Base-by-base conservation (phyloP, 2,113 vertebrate genomes). In the Camelus dromedarius region DNA sequence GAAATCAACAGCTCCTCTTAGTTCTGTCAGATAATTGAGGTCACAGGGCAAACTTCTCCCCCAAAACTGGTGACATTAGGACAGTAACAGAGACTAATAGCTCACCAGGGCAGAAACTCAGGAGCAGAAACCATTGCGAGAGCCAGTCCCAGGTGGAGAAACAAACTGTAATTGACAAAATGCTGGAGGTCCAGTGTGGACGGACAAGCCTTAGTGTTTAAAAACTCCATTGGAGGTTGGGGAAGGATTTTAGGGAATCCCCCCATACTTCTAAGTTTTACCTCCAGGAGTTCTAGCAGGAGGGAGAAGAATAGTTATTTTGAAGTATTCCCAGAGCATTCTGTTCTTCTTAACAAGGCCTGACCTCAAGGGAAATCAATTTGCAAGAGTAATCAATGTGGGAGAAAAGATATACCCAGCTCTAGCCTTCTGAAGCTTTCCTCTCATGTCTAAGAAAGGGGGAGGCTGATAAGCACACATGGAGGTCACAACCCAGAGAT, bases 381-480 rank as follows among this genome's bases (percentile, higher is more conserved):
- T 89, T 19, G 15, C 20, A 20, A 67, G 48, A 90, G 12, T 73
- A 79, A 50, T 54, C 62, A 5, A 32, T 35, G 3, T 32, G 80
- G 13, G 13, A 42, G 22, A 48, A 70, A 58, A 19, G 15, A n/a
- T 92, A 88, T 38, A 48, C 12, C 5, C 62, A 28, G 18, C 15
- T 89, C 3, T 20, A 81, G 15, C 3, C n/a, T 5, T 54, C 5
- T 60, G 67, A 22, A 84, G 26, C 16, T 42, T 58, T 54, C 20
- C 22, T 73, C 9, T n/a, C 30, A 22, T 9, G 70, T 11, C 1
- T 24, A 66, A 84, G 2, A 6, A 8, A 1, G 3, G 1, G 6
- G 7, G 4, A 14, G 26, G 24, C n/a, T 46, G n/a, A 87, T 58
- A 81, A 86, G 50, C 2, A 72, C 50, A 67, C 0, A 24, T 30